Percentiles rank a stretch among this genome's conserved stretches.
phyloP scores from a whole-genome alignment of 2,888 invertebrate genomes.

The Pseudolycoriella hygida region DNA sequence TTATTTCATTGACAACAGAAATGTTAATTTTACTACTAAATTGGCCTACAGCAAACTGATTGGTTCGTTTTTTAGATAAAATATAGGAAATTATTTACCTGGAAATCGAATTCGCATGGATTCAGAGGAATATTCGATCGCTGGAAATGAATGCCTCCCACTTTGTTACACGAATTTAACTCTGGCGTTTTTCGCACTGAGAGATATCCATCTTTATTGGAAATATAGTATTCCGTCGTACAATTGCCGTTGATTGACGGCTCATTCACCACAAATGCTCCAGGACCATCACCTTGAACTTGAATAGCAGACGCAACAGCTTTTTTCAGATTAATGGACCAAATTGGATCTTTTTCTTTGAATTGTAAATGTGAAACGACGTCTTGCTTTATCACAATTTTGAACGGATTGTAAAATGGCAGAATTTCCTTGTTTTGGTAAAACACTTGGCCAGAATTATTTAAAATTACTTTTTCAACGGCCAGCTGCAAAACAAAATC shows the following conservation, averaged over 20 bases:
- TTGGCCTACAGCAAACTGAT: too few species aligned
- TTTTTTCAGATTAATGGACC: slow-evolving; percentile 49
- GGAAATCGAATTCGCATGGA: slow-evolving; percentile 23
- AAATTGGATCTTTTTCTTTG: slow-evolving; percentile 35
- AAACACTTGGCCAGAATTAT: slow-evolving; percentile 28
- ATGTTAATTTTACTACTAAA: too few species aligned
- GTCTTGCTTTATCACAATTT: slow-evolving; percentile 22
- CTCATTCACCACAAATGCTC: slow-evolving; percentile 31
- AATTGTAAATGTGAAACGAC: slow-evolving; percentile 23
- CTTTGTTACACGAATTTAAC: slow-evolving; percentile 24
- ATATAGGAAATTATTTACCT: slow-evolving; percentile 10
- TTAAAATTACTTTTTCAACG: slow-evolving; percentile 26
- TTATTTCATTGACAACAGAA: too few species aligned
- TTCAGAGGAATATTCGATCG: slow-evolving; percentile 28
- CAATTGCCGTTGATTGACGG: slow-evolving; percentile 39
- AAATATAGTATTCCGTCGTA: slow-evolving; percentile 30
- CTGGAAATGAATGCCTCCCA: slow-evolving; percentile 24
- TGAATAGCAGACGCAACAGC: slow-evolving; percentile 47
- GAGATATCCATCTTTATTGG: slow-evolving; percentile 25
- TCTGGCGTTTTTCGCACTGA: slow-evolving; percentile 28
- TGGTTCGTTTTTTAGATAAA: too few species aligned
- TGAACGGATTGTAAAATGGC: slow-evolving; percentile 28
- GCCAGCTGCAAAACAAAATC: slow-evolving; percentile 18
- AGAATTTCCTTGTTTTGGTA: slow-evolving; percentile 29
- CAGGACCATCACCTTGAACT: slow-evolving; percentile 31